Conservation (phyloP, 2,797 vertebrate genomes). For the Crocodylus rhombifer region DNA sequence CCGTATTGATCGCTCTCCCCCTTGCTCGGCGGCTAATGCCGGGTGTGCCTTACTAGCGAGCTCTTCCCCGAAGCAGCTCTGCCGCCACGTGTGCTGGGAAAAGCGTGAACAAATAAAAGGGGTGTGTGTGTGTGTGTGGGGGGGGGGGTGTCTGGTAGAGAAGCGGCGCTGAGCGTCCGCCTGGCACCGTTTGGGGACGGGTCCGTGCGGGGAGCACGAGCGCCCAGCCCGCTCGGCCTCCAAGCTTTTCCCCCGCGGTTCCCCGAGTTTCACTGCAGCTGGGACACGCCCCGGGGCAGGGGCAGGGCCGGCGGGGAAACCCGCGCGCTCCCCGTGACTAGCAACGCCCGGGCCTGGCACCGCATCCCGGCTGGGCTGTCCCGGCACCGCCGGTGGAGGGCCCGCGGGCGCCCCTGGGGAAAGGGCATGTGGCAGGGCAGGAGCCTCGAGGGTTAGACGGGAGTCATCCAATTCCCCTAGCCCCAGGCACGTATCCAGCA, state of each 20-base stretch:
- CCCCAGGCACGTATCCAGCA: neutral
- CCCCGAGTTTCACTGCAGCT: neutral
- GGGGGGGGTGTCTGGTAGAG: neutral
- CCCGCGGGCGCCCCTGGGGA: neutral
- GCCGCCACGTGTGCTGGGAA: neutral
- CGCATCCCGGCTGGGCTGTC: neutral
- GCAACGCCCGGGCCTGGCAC: neutral
- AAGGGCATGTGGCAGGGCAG: neutral
- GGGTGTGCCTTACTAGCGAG: neutral
- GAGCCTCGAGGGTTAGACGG: neutral
- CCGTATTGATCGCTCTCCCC: neutral
- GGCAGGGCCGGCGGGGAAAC: no score
- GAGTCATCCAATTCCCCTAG: neutral
- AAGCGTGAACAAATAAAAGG: neutral
- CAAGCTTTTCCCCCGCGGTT: neutral
- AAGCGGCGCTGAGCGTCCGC: neutral
- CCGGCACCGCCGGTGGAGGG: no score
- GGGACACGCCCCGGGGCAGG: neutral
- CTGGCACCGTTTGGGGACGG: no score
- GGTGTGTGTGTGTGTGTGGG: no score
- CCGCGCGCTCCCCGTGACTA: neutral
- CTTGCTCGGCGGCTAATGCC: conserved; percentile 9
- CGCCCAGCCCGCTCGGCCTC: no score
- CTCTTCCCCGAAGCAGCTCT: neutral
- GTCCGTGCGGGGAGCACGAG: neutral